Evolutionary conservation across 2,797 vertebrate species (phyloP).

Genomic region (Potorous gilbertii): DNA sequence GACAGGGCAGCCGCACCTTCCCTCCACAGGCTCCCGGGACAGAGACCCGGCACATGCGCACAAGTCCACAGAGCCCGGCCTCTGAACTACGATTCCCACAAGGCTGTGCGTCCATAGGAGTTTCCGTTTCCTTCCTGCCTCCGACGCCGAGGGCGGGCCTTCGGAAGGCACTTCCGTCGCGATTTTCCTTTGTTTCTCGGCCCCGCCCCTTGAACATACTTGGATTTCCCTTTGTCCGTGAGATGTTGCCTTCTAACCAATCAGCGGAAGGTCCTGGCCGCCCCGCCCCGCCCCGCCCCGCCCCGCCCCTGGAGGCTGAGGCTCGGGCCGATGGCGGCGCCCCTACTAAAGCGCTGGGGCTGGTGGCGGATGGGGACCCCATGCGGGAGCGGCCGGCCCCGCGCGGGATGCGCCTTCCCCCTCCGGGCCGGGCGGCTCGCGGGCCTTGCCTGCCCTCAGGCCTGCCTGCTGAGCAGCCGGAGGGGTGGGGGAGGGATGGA

Average conservation of each 20-base stretch:
- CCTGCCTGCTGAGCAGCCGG: too few species aligned
- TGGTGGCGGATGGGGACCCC: too few species aligned
- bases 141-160: background rate
- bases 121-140: background rate
- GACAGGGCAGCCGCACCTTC: background rate
- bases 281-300: too few species aligned
- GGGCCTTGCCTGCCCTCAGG: background rate
- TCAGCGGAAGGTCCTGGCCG: background rate
- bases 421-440: background rate
- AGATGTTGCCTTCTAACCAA: background rate
- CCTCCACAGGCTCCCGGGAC: background rate
- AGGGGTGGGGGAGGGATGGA: background rate
- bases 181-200: background rate
- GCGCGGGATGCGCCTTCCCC: background rate
- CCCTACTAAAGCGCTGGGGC: background rate
- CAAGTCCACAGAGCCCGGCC: background rate
- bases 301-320: too few species aligned
- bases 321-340: rapidly evolving
- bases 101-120: background rate
- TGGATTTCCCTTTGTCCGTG: background rate
- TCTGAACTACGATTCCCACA: background rate
- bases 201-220: background rate
- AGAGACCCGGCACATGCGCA: background rate
- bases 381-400: background rate
- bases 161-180: background rate